phyloP scores from a whole-genome alignment of 2,888 invertebrate species.

The Rhingia campestris region DNA sequence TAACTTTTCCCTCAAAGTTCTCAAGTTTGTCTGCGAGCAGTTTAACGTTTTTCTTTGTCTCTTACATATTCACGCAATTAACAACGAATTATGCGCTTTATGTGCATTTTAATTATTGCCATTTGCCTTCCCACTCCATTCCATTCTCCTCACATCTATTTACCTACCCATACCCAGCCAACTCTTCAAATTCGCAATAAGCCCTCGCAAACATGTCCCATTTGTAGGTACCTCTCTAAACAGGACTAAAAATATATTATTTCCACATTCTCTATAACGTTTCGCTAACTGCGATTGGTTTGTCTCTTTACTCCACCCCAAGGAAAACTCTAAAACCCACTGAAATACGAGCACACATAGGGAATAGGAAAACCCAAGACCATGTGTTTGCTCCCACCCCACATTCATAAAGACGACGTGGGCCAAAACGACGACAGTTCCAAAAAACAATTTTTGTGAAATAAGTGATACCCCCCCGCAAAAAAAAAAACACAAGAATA shows the following conservation, averaged over 20 bases:
- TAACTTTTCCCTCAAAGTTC: conserved; percentile 25
- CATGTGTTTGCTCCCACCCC: conserved; percentile 57
- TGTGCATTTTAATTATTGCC: conserved; percentile 4
- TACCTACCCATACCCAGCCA: neutral
- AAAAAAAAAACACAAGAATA: conserved; percentile 43
- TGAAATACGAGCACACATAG: neutral
- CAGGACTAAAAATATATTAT: conserved; percentile 46
- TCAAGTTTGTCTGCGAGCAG: conserved; percentile 45
- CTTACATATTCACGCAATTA: conserved; percentile 47
- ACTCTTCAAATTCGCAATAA: neutral
- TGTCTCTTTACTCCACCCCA: conserved; percentile 73
- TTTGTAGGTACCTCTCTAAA: conserved; percentile 42
- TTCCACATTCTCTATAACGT: conserved; percentile 43
- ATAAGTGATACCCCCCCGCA: conserved; percentile 62
- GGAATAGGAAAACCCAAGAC: conserved; percentile 6
- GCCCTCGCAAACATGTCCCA: conserved; percentile 22
- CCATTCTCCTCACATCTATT: neutral
- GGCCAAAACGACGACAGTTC: conserved; percentile 38
- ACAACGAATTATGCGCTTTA: conserved; percentile 28
- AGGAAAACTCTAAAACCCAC: conserved; percentile 22
- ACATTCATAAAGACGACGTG: neutral
- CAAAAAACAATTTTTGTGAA: conserved; percentile 63
- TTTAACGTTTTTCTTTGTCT: conserved; percentile 30
- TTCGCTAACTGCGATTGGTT: conserved; percentile 72
- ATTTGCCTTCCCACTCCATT: neutral